Conservation (phyloP, 2,113 vertebrate genomes). For the Mugil cephalus region DNA sequence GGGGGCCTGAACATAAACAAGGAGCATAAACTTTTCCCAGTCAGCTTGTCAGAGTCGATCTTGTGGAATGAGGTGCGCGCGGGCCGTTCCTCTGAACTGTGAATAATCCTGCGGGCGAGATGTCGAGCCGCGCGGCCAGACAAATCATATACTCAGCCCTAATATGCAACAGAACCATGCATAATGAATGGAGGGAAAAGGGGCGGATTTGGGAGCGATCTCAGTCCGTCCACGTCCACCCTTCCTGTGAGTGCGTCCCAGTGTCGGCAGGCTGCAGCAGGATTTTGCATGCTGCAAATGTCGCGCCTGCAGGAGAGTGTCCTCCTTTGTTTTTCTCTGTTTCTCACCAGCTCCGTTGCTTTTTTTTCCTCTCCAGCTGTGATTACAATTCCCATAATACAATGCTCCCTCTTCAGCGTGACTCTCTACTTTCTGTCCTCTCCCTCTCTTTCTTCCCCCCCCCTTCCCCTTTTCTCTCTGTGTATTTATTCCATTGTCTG, state of each 20-base stretch:
- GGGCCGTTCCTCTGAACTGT: constrained; percentile 36
- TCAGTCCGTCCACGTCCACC: constrained; percentile 68
- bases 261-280: constrained; percentile 54
- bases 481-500: constrained; percentile 58
- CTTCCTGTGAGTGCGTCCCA: constrained; percentile 45
- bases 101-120: constrained; percentile 44
- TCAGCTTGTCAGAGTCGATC: constrained; percentile 2
- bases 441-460: too few species aligned
- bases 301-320: constrained; percentile 66
- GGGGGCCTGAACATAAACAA: constrained; percentile 12
- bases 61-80: constrained; percentile 20
- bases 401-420: constrained; percentile 46
- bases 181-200: constrained; percentile 60
- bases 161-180: constrained; percentile 56
- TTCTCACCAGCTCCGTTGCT: constrained; percentile 22
- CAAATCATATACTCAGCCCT: constrained; percentile 45
- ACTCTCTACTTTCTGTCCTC: constrained; percentile 21
- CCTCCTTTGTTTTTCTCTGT: constrained; percentile 65
- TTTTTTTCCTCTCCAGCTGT: constrained; percentile 28
- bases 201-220: constrained; percentile 42
- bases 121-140: constrained; percentile 18
- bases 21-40: constrained; percentile 14
- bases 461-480: too few species aligned
- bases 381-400: constrained; percentile 54
- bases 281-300: constrained; percentile 72